Conservation (phyloP, 2,888 invertebrate species). For the Luperina nickerlii region DNA sequence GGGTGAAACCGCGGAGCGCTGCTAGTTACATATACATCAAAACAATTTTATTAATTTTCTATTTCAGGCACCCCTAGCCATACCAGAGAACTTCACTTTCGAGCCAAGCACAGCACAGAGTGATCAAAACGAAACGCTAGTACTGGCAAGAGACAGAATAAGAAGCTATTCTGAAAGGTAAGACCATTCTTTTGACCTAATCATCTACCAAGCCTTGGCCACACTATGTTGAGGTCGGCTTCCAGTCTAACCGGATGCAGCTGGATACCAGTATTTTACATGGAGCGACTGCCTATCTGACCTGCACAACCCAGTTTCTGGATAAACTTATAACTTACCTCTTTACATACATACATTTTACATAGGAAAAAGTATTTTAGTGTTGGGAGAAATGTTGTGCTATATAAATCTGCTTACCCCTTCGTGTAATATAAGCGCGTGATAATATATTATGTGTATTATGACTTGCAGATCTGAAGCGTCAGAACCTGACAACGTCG, state of each 20-base stretch:
- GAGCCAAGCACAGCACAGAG: slow-evolving; percentile 65
- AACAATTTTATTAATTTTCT: no score
- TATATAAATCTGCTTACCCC: not conserved
- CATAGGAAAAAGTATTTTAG: not conserved
- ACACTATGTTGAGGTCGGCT: not conserved
- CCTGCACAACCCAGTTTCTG: not conserved
- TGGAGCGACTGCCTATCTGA: not conserved
- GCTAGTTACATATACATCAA: no score
- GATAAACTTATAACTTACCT: not conserved
- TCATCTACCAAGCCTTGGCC: not conserved
- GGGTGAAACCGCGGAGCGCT: no score
- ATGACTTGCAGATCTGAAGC: slow-evolving; percentile 74
- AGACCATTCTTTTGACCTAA: slow-evolving; percentile 7
- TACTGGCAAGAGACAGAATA: slow-evolving; percentile 72
- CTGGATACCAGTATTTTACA: not conserved
- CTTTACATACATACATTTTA: no score
- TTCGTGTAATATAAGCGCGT: no score
- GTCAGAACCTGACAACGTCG: slow-evolving; percentile 82
- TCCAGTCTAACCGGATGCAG: not conserved
- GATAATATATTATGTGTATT: no score
- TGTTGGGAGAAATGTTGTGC: not conserved
- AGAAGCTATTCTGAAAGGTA: slow-evolving; percentile 82
- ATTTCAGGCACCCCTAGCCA: slow-evolving; percentile 82
- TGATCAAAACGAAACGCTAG: slow-evolving; percentile 75
- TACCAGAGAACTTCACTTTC: slow-evolving; percentile 83